Base-by-base conservation (phyloP, 1,140 invertebrate genomes). In the Geopemphigus sp. region DNA sequence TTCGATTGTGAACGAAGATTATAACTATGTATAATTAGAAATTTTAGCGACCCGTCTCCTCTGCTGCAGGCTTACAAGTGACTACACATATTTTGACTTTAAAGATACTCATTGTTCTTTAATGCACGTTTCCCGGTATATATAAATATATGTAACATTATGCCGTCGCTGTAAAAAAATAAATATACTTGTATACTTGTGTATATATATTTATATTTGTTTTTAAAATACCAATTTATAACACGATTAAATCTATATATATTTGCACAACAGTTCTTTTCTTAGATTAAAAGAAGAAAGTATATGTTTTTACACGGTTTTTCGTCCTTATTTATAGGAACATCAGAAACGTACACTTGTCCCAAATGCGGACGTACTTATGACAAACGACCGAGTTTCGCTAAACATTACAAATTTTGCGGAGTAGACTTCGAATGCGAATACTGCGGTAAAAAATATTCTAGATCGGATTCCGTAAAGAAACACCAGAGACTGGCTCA, bases 401-500 rank as follows among this genome's bases (percentile, higher is more conserved):
- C 64, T 53, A 80, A 70, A 68, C 78, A 80, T 61, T 80, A 26
- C 61, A 80, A 80, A 68, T 80, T 68, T 57, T 80, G 78, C 61
- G 78, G 78, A 32, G 39, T 80, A 61, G 39, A 78, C 53, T 72
- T 70, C 54, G 66, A 81, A 47, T 81, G 80, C 32, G 11, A 59
- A 22, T 68, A 29, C 19, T 81, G 80, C 45, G 66, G 80, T 54
- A 81, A 81, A 72, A 81, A 59, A 50, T 81, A 70, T 72, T 70
- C 63, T 53, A 68, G 68, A 61, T 59, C 63, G 22, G 80, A 72
- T 72, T 70, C 64, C 39, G 68, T 68, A 32, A 81, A 72, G 54
- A 76, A 84, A 85, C 80, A 81, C 83, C 39, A 83, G 82, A 24
- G 83, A 84, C 57, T 84, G 85, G 80, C 85, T 83, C 81, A 84